phyloP scores from a whole-genome alignment of 2,888 invertebrate species.

The Lithophane leautieri region DNA sequence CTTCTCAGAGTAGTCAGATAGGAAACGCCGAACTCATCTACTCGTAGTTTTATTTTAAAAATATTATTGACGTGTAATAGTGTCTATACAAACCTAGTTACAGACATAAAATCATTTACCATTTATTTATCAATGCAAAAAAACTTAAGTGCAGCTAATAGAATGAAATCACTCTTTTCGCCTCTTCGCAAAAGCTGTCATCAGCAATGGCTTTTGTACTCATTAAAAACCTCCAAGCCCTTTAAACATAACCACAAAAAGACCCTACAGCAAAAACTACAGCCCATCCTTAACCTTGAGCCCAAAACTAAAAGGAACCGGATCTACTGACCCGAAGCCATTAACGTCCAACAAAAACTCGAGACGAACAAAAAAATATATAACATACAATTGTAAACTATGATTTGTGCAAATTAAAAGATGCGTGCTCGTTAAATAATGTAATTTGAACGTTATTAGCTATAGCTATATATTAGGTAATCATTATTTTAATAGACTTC shows the following conservation, averaged over 20 bases:
- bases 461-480: slow-evolving; percentile 44
- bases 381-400: slow-evolving; percentile 41
- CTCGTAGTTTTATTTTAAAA: too few relatives aligned
- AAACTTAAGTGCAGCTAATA: too few relatives aligned
- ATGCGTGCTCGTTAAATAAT: slow-evolving; percentile 46
- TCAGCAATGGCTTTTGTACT: background rate
- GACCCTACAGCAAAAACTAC: slow-evolving; percentile 21
- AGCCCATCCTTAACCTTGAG: slow-evolving; percentile 48
- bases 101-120: too few relatives aligned
- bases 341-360: slow-evolving; percentile 57
- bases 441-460: slow-evolving; percentile 54
- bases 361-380: slow-evolving; percentile 52
- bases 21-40: too few relatives aligned
- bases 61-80: too few relatives aligned
- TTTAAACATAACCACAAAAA: background rate
- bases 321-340: slow-evolving; percentile 55
- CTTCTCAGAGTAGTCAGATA: too few relatives aligned
- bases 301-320: slow-evolving; percentile 48
- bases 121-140: too few relatives aligned
- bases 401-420: slow-evolving; percentile 50
- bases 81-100: too few relatives aligned
- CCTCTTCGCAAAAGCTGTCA: background rate
- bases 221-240: background rate
- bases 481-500: slow-evolving; percentile 50
- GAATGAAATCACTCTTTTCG: too few relatives aligned